These are phyloP conservation scores for Venustaconcha ellipsiformis DNA, from an alignment of 1,140 invertebrate genomes.

Conservation along the genomic window DNA sequence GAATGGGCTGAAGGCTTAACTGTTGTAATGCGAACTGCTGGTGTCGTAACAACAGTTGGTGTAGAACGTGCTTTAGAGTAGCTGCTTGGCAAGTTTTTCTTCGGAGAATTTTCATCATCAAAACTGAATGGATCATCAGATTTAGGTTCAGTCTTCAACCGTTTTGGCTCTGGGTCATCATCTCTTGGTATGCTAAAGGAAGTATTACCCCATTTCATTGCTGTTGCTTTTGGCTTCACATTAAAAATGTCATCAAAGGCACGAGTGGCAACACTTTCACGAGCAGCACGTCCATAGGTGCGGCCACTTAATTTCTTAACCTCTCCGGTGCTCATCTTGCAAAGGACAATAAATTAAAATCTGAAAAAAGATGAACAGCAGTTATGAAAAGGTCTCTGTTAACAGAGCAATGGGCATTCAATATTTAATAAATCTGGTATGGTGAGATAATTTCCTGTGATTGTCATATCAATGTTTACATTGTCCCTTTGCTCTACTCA, in stretches of 20 bases:
- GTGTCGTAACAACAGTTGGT: slow-evolving; percentile 25
- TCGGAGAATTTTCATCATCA: slow-evolving; percentile 28
- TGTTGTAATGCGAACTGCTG: slow-evolving; percentile 25
- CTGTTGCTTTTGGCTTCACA: slow-evolving; percentile 27
- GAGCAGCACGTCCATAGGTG: slow-evolving; percentile 34
- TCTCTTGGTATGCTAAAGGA: slow-evolving; percentile 26
- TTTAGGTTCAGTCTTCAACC: slow-evolving; percentile 3
- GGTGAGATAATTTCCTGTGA: no score
- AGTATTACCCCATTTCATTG: slow-evolving; percentile 30
- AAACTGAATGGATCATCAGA: slow-evolving; percentile 30
- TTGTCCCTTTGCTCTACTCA: no score
- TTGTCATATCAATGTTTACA: no score
- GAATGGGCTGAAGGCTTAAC: slow-evolving; percentile 1
- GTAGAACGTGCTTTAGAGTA: not conserved
- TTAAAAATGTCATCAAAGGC: slow-evolving; percentile 32
- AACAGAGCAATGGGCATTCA: no score
- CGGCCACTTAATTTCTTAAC: slow-evolving; percentile 34
- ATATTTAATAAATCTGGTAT: no score
- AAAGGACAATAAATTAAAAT: no score
- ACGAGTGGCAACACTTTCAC: slow-evolving; percentile 15
- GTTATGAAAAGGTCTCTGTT: no score
- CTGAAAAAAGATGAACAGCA: no score
- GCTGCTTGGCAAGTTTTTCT: slow-evolving; percentile 14
- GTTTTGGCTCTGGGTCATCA: slow-evolving; percentile 6
- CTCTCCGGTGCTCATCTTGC: slow-evolving; percentile 14